phyloP scores from a whole-genome alignment of 2,113 vertebrate genomes.

The Scytalopus superciliaris region DNA sequence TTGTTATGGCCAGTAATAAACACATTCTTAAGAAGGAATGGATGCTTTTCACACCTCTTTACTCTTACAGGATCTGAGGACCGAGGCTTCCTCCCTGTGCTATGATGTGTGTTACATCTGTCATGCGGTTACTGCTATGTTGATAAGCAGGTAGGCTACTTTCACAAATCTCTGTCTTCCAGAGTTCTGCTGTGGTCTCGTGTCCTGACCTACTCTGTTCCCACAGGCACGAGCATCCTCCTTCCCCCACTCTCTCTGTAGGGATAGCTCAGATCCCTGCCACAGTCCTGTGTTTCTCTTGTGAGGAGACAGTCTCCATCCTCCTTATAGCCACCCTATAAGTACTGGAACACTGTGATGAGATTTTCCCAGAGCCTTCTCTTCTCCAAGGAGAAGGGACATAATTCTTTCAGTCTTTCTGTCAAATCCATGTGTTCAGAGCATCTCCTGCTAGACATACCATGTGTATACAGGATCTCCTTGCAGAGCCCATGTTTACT shows the following conservation, averaged over 20 bases:
- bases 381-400: neutral
- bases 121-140: neutral
- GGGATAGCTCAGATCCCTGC: neutral
- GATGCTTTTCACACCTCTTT: neutral
- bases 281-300: neutral
- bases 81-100: neutral
- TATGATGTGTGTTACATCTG: neutral
- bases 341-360: neutral
- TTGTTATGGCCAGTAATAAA: neutral
- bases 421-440: neutral
- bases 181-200: neutral
- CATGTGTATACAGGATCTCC: slow-evolving; percentile 7
- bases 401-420: neutral
- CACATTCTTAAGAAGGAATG: neutral
- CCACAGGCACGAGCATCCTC: neutral
- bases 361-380: neutral
- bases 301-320: neutral
- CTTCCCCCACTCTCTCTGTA: neutral
- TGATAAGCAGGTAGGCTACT: neutral
- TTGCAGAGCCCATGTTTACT: neutral
- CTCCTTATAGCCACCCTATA: neutral
- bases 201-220: neutral
- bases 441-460: neutral
- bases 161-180: neutral
- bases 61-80: neutral